phyloP scores from a whole-genome alignment of 2,113 vertebrate species.

The Cervus canadensis region DNA sequence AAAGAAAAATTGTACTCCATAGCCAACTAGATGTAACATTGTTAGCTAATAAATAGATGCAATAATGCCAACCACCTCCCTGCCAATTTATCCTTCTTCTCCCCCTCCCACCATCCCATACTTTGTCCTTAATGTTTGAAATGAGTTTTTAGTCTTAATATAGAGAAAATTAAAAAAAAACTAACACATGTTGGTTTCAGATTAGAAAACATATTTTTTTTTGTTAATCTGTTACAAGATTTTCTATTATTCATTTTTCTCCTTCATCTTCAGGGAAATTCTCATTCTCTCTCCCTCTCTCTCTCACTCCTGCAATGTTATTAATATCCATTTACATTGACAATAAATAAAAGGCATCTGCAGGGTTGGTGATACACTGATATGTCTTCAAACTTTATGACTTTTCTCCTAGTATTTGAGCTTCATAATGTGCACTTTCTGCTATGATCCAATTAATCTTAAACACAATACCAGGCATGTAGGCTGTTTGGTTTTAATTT shows the following conservation, averaged over 20 bases:
- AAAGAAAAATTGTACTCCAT: not conserved
- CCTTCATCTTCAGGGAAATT: not conserved
- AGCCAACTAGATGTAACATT: not conserved
- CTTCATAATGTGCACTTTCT: slow-evolving; percentile 72
- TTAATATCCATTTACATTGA: slow-evolving; percentile 64
- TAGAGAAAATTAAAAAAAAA: not conserved
- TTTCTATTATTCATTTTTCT: not conserved
- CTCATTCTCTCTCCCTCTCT: not conserved
- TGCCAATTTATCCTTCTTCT: not conserved
- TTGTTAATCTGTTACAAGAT: not conserved
- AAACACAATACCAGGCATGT: slow-evolving; percentile 48
- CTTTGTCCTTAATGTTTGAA: not conserved
- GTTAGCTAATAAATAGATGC: not conserved
- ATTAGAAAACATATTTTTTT: not conserved
- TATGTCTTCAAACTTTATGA: slow-evolving; percentile 71
- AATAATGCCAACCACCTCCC: not conserved
- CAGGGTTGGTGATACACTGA: slow-evolving; percentile 65
- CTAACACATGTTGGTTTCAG: not conserved
- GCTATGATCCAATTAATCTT: slow-evolving; percentile 78
- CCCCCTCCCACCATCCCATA: not conserved
- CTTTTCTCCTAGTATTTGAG: slow-evolving; percentile 74
- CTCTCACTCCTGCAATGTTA: not conserved
- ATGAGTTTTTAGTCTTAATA: not conserved
- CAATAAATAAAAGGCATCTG: slow-evolving; percentile 73
- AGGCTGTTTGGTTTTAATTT: slow-evolving; percentile 79